These are phyloP conservation scores for Denticeps clupeoides DNA, from an alignment of 2,797 vertebrate species.

Conservation along the genomic window DNA sequence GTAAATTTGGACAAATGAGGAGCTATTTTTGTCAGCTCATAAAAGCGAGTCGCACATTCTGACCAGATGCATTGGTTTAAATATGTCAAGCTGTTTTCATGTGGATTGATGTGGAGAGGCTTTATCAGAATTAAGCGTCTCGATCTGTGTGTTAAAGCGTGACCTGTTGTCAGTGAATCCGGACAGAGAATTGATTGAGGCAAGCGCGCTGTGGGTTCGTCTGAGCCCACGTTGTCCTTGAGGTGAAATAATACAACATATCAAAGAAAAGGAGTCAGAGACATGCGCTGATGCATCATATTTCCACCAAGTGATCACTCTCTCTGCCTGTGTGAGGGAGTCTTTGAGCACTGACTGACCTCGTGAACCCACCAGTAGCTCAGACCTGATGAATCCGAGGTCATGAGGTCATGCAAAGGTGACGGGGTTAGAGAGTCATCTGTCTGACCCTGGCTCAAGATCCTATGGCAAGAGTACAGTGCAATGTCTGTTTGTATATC, in stretches of 20 bases:
- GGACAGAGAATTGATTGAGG: background rate
- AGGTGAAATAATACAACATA: no score
- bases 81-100: background rate
- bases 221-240: no score
- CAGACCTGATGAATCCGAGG: slow-evolving; percentile 46
- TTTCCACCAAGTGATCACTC: no score
- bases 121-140: background rate
- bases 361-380: slow-evolving; percentile 33
- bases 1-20: no score
- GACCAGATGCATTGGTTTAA: background rate
- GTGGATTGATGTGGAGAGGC: background rate
- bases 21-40: background rate
- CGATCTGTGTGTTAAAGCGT: slow-evolving; percentile 3
- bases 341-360: slow-evolving; percentile 46
- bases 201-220: no score
- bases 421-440: slow-evolving; percentile 44
- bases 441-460: slow-evolving; percentile 43
- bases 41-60: background rate
- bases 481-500: background rate
- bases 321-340: slow-evolving; percentile 7
- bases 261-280: no score
- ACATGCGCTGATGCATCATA: no score
- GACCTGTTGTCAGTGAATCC: slow-evolving; percentile 26
- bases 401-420: slow-evolving; percentile 36
- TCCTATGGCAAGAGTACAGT: slow-evolving; percentile 38